Conservation (phyloP, 37 sponge, comb jelly and placozoan genomes). For the Eunapius fragilis region DNA sequence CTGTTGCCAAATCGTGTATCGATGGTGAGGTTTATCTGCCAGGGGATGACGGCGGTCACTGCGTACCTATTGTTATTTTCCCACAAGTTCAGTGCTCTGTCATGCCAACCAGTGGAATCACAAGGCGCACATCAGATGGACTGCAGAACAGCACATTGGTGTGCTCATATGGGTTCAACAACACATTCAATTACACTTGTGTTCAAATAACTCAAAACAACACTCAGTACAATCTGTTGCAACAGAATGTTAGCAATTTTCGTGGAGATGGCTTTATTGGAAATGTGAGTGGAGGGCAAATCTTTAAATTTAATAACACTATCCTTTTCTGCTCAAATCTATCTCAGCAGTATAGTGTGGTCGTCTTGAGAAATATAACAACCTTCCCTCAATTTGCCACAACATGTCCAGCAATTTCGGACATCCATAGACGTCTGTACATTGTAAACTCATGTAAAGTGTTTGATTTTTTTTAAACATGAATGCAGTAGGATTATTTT, state of each 20-base stretch:
- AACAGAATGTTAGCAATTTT: background rate
- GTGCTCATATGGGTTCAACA: background rate
- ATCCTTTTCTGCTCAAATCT: background rate
- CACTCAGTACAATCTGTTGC: background rate
- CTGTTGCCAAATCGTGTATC: background rate
- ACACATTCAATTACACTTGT: background rate
- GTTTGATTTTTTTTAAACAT: too few relatives aligned
- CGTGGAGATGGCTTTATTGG: background rate
- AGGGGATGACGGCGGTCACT: background rate
- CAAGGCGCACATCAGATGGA: background rate
- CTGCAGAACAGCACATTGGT: background rate
- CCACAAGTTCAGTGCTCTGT: background rate
- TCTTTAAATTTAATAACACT: background rate
- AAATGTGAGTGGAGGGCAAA: background rate
- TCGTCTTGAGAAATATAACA: too few relatives aligned
- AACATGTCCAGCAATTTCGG: too few relatives aligned
- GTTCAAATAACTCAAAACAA: background rate
- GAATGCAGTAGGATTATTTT: too few relatives aligned
- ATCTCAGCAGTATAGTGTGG: background rate
- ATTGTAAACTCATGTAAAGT: too few relatives aligned
- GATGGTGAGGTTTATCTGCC: background rate
- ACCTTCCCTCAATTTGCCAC: too few relatives aligned
- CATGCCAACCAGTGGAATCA: background rate
- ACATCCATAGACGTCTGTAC: too few relatives aligned
- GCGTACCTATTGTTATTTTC: background rate